These are phyloP conservation scores for Augochlora pura DNA, from an alignment of 1,140 invertebrate species.

Conservation along the genomic window DNA sequence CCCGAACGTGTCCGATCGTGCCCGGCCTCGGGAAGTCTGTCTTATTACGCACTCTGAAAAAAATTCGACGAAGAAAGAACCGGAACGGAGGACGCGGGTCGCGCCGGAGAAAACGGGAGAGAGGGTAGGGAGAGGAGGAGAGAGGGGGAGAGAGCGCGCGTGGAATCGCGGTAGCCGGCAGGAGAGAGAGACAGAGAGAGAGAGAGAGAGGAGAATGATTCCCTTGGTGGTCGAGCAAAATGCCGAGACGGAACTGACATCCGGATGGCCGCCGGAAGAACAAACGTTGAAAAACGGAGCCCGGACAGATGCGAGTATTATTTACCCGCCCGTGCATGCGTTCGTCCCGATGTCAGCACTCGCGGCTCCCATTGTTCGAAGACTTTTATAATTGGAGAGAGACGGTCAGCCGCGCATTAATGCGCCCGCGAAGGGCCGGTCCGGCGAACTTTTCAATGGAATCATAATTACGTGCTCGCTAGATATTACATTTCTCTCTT, in stretches of 20 bases:
- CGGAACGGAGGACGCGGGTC: slow-evolving; percentile 9
- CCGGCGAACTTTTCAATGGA: slow-evolving; percentile 69
- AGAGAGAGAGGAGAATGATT: neutral
- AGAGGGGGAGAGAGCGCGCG: neutral
- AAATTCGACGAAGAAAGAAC: slow-evolving; percentile 25
- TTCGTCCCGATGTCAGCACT: slow-evolving; percentile 56
- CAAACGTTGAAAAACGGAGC: slow-evolving; percentile 57
- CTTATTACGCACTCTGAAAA: slow-evolving; percentile 33
- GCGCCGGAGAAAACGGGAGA: too few relatives aligned
- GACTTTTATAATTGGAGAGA: slow-evolving; percentile 72
- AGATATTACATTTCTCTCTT: slow-evolving; percentile 54
- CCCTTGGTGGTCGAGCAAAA: slow-evolving; percentile 42
- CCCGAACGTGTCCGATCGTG: neutral
- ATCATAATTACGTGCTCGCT: slow-evolving; percentile 69
- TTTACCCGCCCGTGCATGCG: slow-evolving; percentile 56
- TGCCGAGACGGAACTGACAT: slow-evolving; percentile 55
- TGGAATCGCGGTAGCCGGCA: too few relatives aligned
- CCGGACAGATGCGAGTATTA: slow-evolving; percentile 65
- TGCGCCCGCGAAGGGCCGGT: slow-evolving; percentile 55
- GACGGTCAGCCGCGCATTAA: slow-evolving; percentile 64
- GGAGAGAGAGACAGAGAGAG: neutral
- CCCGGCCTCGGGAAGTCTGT: slow-evolving; percentile 7
- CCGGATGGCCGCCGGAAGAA: slow-evolving; percentile 61
- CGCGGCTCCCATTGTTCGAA: slow-evolving; percentile 67
- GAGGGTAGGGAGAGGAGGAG: neutral